Base-by-base conservation (phyloP, 2,888 invertebrate species). In the Plusia festucae region DNA sequence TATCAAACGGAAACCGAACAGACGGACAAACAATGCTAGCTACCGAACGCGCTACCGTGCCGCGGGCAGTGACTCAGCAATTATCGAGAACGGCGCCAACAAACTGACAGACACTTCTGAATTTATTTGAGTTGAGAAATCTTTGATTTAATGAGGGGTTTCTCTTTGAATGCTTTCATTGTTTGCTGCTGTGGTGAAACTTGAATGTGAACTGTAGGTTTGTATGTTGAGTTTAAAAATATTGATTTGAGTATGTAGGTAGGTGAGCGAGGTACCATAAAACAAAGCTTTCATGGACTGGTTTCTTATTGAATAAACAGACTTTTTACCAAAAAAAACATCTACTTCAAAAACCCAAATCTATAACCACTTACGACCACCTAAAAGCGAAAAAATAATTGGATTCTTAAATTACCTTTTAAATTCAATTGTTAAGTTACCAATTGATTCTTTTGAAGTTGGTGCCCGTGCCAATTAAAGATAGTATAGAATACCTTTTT, bases 1-100 rank as follows among this genome's bases (percentile, higher is more conserved):
- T 64, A 70, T 65, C 59, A 55, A 78, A 54, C 68, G 78, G 68
- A 70, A 75, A 65, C 63, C 49, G 52, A 46, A 66, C 66, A 75
- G 53, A 64, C 75, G 51, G 6, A 63, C 70, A 72, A 76, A 80
- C 82, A 81, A 81, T 76, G 63, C 60, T 53, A 53, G 76, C 79
- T 66, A 56, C 78, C 51, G 57, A 30, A 51, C 51, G 65, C 46
- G 75, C 60, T 56, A 67, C 64, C 57, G 67, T 44, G 81, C 71
- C 65, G 49, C 63, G 16, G 70, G 69, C 61, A 32, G 66, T 80
- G 80, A 80, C 82, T 80, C 77, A 81, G 80, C 80, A 77, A 77
- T 81, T 81, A 80, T 70, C 62, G 71, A 68, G 82, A 61, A 61
- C 51, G 69, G 53, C 58, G 62, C 74, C 67, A 53, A 66, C 61